Conservation (phyloP, 2,888 invertebrate genomes). For the Scaptodrosophila latifasciaeformis region DNA sequence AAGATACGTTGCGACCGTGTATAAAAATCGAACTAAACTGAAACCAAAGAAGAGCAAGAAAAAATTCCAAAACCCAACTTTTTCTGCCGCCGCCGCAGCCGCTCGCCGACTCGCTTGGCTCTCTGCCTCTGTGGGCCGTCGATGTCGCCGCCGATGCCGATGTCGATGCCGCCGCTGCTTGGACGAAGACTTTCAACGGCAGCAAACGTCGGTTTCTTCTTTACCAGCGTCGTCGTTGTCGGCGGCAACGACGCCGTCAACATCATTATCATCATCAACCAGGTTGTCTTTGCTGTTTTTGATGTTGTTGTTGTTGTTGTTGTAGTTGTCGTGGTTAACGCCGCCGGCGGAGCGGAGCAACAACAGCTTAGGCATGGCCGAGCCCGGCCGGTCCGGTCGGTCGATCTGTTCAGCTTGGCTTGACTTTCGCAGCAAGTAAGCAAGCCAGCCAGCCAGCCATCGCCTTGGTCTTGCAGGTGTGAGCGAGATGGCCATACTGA, state of each 20-base stretch:
- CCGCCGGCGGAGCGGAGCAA: slow-evolving; percentile 58
- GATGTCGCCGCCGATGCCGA: slow-evolving; percentile 22
- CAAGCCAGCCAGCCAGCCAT: too few relatives aligned
- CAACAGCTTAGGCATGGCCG: slow-evolving; percentile 55
- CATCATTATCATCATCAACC: slow-evolving; percentile 8
- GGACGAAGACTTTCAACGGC: slow-evolving; percentile 52
- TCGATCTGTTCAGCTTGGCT: slow-evolving; percentile 64
- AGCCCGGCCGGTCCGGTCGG: neutral
- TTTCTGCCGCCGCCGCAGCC: slow-evolving; percentile 43
- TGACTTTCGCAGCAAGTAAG: slow-evolving; percentile 42
- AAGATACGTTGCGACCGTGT: slow-evolving; percentile 65
- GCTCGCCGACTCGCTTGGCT: too few relatives aligned
- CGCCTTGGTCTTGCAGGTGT: neutral
- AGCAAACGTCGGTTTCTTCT: slow-evolving; percentile 20
- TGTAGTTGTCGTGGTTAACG: slow-evolving; percentile 54
- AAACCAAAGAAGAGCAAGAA: slow-evolving; percentile 74
- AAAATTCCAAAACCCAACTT: slow-evolving; percentile 73
- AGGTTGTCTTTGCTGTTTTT: neutral
- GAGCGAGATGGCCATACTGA: neutral
- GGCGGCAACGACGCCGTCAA: slow-evolving; percentile 1
- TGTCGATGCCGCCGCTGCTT: slow-evolving; percentile 16
- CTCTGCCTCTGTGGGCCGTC: slow-evolving; percentile 12
- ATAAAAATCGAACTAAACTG: slow-evolving; percentile 72
- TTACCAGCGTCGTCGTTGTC: slow-evolving; percentile 8
- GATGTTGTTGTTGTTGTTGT: neutral